Evolutionary conservation across 2,113 vertebrate genomes (phyloP).

Genomic region (Oncorhynchus keta): DNA sequence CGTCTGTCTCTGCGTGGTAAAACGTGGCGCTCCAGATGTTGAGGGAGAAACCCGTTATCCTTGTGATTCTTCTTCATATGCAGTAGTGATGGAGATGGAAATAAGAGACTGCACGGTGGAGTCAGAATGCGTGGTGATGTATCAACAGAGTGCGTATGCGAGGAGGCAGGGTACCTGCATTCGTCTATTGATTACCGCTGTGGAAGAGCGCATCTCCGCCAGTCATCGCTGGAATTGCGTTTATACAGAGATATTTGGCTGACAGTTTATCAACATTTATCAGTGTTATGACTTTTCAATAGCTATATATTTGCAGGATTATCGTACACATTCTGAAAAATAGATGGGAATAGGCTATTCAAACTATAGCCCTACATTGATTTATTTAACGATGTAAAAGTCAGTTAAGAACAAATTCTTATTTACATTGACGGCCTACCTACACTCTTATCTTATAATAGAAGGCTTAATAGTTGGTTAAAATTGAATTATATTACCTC

Average conservation of each 20-base stretch:
- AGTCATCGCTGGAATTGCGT: slow-evolving; percentile 45
- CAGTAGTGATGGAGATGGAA: slow-evolving; percentile 41
- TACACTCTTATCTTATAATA: too few relatives aligned
- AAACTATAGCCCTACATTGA: too few relatives aligned
- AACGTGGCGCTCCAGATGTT: slow-evolving; percentile 67
- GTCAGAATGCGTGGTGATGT: slow-evolving; percentile 64
- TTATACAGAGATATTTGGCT: slow-evolving; percentile 25
- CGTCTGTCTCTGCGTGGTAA: slow-evolving; percentile 44
- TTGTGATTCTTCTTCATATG: slow-evolving; percentile 38
- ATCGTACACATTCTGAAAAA: neutral
- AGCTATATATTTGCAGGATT: neutral
- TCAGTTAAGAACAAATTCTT: too few relatives aligned
- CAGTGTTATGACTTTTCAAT: neutral
- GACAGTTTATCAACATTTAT: slow-evolving; percentile 8
- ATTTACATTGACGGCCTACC: too few relatives aligned
- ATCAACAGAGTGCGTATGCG: slow-evolving; percentile 40
- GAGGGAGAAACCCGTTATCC: slow-evolving; percentile 53
- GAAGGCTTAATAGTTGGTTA: too few relatives aligned
- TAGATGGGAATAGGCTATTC: neutral
- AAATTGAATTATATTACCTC: neutral
- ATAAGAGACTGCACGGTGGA: slow-evolving; percentile 50
- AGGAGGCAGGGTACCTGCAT: slow-evolving; percentile 68
- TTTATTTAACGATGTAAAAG: too few relatives aligned
- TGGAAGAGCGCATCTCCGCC: slow-evolving; percentile 54
- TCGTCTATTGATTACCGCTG: slow-evolving; percentile 68